Evolutionary conservation across 2,113 vertebrate genomes (phyloP).

Genomic region (Oncorhynchus nerka): DNA sequence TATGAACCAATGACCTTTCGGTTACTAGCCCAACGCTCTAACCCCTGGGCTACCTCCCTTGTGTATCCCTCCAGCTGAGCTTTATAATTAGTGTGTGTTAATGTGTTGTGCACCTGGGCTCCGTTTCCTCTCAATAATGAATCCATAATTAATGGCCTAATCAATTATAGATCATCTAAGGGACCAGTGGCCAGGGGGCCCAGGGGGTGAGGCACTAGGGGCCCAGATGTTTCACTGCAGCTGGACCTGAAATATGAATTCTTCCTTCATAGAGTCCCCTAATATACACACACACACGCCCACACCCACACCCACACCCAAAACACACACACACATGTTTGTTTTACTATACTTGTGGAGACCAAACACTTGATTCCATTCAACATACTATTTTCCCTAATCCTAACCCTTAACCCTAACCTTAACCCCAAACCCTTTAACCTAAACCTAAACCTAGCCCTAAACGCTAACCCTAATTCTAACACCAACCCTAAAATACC

Average conservation of each 20-base stretch:
- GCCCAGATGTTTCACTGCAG: slow-evolving; percentile 23
- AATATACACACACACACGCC: background rate
- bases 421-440: no score
- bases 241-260: slow-evolving; percentile 17
- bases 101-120: slow-evolving; percentile 33
- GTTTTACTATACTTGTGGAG: no score
- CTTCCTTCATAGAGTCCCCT: background rate
- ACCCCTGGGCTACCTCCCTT: no score
- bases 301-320: background rate
- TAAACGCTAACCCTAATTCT: no score
- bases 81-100: slow-evolving; percentile 52
- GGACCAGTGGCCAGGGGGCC: slow-evolving; percentile 21
- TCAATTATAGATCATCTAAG: slow-evolving; percentile 51
- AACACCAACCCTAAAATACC: no score
- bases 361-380: no score
- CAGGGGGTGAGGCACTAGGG: background rate
- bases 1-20: no score
- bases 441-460: no score
- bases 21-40: no score
- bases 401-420: no score
- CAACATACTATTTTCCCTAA: no score
- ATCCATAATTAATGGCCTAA: slow-evolving; percentile 66
- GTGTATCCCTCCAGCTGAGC: slow-evolving; percentile 16
- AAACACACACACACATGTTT: no score
- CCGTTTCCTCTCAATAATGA: slow-evolving; percentile 57